Evolutionary conservation across 2,888 invertebrate genomes (phyloP).

Genomic region (Meganola albula): DNA sequence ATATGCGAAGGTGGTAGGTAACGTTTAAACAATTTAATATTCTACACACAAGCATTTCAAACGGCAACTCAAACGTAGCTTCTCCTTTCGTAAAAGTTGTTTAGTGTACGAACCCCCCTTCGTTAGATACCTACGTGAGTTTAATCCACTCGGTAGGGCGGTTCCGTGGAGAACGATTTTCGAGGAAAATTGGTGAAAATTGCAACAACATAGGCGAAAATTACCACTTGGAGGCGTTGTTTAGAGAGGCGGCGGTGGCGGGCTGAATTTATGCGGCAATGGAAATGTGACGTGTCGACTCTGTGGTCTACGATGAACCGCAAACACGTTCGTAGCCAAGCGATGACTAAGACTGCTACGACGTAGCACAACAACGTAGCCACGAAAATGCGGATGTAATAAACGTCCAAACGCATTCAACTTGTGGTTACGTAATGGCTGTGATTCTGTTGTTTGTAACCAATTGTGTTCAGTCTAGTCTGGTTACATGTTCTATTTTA

Average conservation of each 20-base stretch:
- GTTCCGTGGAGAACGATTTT: constrained; percentile 59
- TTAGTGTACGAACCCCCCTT: constrained; percentile 71
- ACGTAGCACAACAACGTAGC: constrained; percentile 23
- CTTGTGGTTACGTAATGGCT: constrained; percentile 18
- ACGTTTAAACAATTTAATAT: constrained; percentile 76
- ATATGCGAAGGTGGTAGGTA: constrained; percentile 64
- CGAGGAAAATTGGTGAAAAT: constrained; percentile 70
- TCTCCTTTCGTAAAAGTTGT: constrained; percentile 71
- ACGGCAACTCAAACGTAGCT: constrained; percentile 70
- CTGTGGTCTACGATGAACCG: constrained; percentile 35
- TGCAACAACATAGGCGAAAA: constrained; percentile 72
- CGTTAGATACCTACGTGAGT: constrained; percentile 77
- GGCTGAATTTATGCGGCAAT: constrained; percentile 55
- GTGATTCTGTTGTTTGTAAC: constrained; percentile 20
- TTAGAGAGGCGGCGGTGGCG: constrained; percentile 43
- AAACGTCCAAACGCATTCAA: constrained; percentile 22
- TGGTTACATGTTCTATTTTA: no score
- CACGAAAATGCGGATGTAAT: constrained; percentile 28
- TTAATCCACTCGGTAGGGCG: constrained; percentile 65
- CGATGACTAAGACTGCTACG: constrained; percentile 27
- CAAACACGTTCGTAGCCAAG: constrained; percentile 16
- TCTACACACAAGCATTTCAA: constrained; percentile 73
- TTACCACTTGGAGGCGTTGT: constrained; percentile 69
- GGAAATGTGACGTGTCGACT: constrained; percentile 49
- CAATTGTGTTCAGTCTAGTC: no score